phyloP scores from a whole-genome alignment of 2,888 invertebrate genomes.

The Pediacus dermestoides region DNA sequence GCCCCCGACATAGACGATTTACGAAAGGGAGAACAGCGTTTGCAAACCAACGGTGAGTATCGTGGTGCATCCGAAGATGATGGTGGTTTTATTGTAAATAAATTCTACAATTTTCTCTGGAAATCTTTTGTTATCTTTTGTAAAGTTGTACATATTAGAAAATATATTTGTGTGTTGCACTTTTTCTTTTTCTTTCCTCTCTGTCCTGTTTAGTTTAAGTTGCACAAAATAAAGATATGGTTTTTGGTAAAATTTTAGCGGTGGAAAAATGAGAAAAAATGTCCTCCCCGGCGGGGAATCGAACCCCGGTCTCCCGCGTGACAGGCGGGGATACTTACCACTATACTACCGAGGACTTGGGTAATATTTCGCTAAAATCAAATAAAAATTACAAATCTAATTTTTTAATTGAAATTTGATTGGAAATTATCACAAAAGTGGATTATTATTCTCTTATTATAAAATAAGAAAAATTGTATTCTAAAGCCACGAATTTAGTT shows the following conservation, averaged over 20 bases:
- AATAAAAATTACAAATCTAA: too few relatives aligned
- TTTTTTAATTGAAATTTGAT: too few relatives aligned
- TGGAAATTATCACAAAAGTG: too few relatives aligned
- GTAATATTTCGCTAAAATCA: too few relatives aligned
- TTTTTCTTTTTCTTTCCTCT: slow-evolving; percentile 14
- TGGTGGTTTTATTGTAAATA: slow-evolving; percentile 12
- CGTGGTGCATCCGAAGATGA: slow-evolving; percentile 10
- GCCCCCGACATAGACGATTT: slow-evolving; percentile 73
- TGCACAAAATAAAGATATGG: too few relatives aligned
- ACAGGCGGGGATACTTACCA: slow-evolving; percentile 37
- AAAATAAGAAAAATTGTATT: too few relatives aligned
- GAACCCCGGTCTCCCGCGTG: slow-evolving; percentile 36
- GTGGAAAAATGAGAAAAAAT: too few relatives aligned
- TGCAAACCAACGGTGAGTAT: slow-evolving; percentile 32
- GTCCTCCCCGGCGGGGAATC: slow-evolving; percentile 36
- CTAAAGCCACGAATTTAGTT: too few relatives aligned
- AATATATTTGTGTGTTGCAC: slow-evolving; percentile 11
- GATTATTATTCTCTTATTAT: too few relatives aligned
- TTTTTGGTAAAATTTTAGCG: too few relatives aligned
- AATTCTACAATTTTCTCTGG: slow-evolving; percentile 14
- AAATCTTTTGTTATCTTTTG: slow-evolving; percentile 11
- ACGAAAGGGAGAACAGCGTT: slow-evolving; percentile 23
- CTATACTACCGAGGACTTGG: slow-evolving; percentile 35
- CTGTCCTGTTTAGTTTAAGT: too few relatives aligned
- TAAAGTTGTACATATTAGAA: slow-evolving; percentile 14